phyloP scores from a whole-genome alignment of 2,113 vertebrate species.

The Danionella cerebrum region DNA sequence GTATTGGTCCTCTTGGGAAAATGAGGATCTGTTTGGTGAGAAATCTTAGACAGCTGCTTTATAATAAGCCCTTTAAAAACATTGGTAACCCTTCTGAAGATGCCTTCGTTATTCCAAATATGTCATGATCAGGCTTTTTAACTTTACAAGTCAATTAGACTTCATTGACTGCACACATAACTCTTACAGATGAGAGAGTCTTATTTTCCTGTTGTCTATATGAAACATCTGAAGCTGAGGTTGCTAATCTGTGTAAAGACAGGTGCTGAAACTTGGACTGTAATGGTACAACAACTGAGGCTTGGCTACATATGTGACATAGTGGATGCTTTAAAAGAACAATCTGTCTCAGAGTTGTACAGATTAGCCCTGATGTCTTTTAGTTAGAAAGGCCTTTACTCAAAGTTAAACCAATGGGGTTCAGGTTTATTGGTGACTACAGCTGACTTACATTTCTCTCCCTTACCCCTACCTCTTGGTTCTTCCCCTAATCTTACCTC shows the following conservation, averaged over 20 bases:
- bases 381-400: too few species aligned
- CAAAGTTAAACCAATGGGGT: too few species aligned
- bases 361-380: too few species aligned
- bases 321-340: too few species aligned
- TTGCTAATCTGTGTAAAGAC: not conserved
- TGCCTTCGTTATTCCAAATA: not conserved
- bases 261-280: too few species aligned
- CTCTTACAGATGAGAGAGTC: not conserved
- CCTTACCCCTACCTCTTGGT: too few species aligned
- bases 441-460: too few species aligned
- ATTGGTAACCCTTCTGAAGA: not conserved
- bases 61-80: conserved; percentile 41
- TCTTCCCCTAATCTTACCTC: too few species aligned
- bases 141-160: not conserved
- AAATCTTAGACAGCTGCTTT: conserved; percentile 47
- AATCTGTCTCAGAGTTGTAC: too few species aligned
- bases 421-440: too few species aligned
- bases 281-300: too few species aligned
- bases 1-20: not conserved
- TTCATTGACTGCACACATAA: not conserved
- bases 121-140: not conserved
- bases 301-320: too few species aligned
- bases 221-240: not conserved
- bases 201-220: not conserved
- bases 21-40: not conserved